Evolutionary conservation across 2,113 vertebrate species (phyloP).

Genomic region (Notarius lentiginosus): DNA sequence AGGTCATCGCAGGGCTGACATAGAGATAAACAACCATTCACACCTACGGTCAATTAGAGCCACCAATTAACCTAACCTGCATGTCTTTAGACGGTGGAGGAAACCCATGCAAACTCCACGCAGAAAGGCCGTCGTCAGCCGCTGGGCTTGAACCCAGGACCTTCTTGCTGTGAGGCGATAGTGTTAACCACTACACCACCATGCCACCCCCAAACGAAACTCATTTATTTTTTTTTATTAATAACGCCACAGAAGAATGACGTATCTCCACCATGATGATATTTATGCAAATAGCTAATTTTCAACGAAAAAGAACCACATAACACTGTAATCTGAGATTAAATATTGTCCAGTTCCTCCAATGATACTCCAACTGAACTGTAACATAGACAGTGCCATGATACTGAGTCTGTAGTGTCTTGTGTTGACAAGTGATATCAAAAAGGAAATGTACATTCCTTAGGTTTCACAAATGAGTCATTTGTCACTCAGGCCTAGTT

Average conservation of each 20-base stretch:
- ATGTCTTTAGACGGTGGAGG: no score
- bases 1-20: no score
- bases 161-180: no score
- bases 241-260: not conserved
- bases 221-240: not conserved
- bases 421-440: not conserved
- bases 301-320: not conserved
- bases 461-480: conserved; percentile 10
- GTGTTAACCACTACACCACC: no score
- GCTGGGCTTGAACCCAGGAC: no score
- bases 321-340: not conserved
- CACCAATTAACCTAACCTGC: no score
- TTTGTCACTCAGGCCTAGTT: conserved; percentile 29
- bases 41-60: no score
- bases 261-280: not conserved
- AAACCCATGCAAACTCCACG: no score
- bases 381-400: not conserved
- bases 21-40: no score
- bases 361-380: not conserved
- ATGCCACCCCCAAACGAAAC: no score
- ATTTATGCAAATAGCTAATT: not conserved
- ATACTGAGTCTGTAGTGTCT: not conserved
- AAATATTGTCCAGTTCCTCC: not conserved
- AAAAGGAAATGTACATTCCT: conserved; percentile 2
- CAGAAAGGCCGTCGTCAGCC: no score